Conservation (phyloP, 2,113 vertebrate species). For the Pheucticus melanocephalus region DNA sequence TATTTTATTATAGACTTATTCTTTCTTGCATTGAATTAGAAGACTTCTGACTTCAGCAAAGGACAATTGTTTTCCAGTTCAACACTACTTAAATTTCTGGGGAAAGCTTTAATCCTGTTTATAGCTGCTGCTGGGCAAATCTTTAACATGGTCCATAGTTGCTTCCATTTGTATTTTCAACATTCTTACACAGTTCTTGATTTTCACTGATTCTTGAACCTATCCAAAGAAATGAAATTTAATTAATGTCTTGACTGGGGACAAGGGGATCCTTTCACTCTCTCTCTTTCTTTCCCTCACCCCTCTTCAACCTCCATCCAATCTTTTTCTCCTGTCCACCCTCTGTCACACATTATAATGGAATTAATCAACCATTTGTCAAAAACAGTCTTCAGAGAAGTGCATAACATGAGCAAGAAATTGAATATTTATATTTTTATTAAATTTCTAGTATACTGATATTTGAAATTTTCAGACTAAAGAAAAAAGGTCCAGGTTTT, state of each 20-base stretch:
- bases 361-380: not conserved
- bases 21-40: not conserved
- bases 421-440: not conserved
- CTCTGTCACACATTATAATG: not conserved
- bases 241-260: not conserved
- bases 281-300: not conserved
- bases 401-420: not conserved
- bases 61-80: not conserved
- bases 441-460: not conserved
- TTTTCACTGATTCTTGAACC: not conserved
- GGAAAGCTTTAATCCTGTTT: not conserved
- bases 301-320: rapidly evolving
- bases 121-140: not conserved
- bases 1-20: not conserved
- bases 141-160: not conserved
- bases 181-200: not conserved
- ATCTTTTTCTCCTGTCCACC: not conserved
- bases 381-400: not conserved
- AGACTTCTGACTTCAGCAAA: not conserved
- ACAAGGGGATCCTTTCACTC: not conserved
- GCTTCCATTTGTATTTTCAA: not conserved
- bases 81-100: not conserved
- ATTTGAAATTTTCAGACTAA: not conserved
- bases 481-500: not conserved
- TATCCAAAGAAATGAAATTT: not conserved